Percentiles rank a stretch among this genome's conserved stretches.
Evolutionary conservation across 2,797 vertebrate genomes (phyloP).

Genomic region (Neosalanx taihuensis): DNA sequence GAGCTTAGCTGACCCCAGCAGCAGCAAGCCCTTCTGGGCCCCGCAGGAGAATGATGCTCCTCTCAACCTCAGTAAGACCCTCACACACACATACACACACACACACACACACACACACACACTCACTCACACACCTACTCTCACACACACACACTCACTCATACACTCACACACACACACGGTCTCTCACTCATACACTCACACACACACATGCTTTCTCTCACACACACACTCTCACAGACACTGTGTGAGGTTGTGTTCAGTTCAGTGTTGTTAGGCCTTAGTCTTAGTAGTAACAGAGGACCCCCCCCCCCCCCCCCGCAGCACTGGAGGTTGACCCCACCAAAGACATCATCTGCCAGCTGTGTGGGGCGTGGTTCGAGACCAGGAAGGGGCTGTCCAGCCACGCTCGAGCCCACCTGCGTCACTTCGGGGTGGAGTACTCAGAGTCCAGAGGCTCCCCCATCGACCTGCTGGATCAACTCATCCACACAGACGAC

Average conservation of each 20-base stretch:
- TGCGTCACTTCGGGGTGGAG: slow-evolving; percentile 90
- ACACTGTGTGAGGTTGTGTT: not conserved
- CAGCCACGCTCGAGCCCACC: slow-evolving; percentile 89
- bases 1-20: slow-evolving; percentile 71
- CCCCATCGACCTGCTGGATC: slow-evolving; percentile 87
- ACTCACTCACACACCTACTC: no score
- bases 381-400: slow-evolving; percentile 92
- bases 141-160: no score
- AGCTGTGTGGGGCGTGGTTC: slow-evolving; percentile 93
- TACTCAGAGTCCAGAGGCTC: slow-evolving; percentile 91
- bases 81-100: not conserved
- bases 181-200: no score
- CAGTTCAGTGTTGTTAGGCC: not conserved
- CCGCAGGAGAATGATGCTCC: slow-evolving; percentile 89
- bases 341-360: slow-evolving; percentile 88
- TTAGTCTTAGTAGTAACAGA: no score
- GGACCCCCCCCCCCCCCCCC: not conserved
- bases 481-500: slow-evolving; percentile 86
- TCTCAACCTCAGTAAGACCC: slow-evolving; percentile 89
- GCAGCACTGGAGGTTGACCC: slow-evolving; percentile 85
- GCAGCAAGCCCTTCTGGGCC: slow-evolving; percentile 85
- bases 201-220: no score
- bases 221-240: not conserved
- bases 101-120: not conserved
- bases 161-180: no score